Evolutionary conservation across 2,797 vertebrate species (phyloP), one percentile per base, ranked within the genome.

Genomic region (Characodon lateralis): DNA sequence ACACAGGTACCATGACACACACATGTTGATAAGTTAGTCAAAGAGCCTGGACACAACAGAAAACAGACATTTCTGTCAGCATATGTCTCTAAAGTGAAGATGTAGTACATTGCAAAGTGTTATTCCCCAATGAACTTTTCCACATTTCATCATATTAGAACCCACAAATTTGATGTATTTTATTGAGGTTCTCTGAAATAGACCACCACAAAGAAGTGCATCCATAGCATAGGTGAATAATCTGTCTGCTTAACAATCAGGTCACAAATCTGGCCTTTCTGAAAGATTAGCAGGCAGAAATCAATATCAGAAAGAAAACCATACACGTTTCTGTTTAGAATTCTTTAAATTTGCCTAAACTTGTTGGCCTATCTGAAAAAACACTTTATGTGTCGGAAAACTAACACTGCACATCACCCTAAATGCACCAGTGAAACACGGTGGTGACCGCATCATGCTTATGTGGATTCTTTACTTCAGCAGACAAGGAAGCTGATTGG

Each of bases 21-120:
- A 39, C 59, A 68, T 58, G 1, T 77, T 69, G 72, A 73, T 79
- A 59, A 72, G 72, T 20, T 10, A 82, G 85, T 92, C 74, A 84
- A 70, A 77, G 58, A 66, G 70, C 68, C 68, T 71, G 58, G 13
- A 2, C 13, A 73, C 71, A 77, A 81, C 80, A 87, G 82, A 82
- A 74, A 70, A 79, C 24, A 20, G 79, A 73, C 20, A 69, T 82
- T 71, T 82, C 80, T 81, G 79, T 86, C 72, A 48, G 68, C 59
- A 50, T 63, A 72, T 72, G 73, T 71, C 55, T 43, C 56, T 77
- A 81, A 81, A 81, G 83, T 77, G 75, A 68, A 72, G 3, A 31
- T 24, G 55, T 16, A 28, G 2, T 3, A 63, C 18, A 7, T 63
- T 35, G 31, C 28, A 18, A 63, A 31, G 16, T 63, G 14, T 9